Base-by-base conservation (phyloP, 2,113 vertebrate genomes). In the Corythoichthys intestinalis region DNA sequence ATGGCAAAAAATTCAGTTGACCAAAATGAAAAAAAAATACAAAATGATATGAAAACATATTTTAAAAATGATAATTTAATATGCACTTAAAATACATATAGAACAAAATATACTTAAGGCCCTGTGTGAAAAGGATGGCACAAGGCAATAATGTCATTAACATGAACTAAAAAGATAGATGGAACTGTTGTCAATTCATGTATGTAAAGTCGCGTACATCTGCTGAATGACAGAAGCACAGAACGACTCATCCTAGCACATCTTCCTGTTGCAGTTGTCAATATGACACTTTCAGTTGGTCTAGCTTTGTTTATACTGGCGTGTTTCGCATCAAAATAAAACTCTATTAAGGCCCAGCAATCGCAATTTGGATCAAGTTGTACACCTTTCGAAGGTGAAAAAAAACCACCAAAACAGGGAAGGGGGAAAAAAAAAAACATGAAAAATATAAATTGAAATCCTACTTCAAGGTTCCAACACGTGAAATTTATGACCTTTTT, bases 211-310 rank as follows among this genome's bases (percentile, higher is more conserved):
- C 39, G n/a, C 2, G 71, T 67, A 78, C 76, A 68, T 87, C 80
- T 86, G 87, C 70, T 85, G 84, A 84, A 71, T 9, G 84, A 88
- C 86, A 89, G 82, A 84, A 67, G 83, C 78, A 78, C 75, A 75
- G 17, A 60, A 58, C 47, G 2, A 17, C 3, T 20, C 7, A 10
- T 15, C 52, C 52, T 14, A 1, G 12, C 48, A 49, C 2, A 8
- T 52, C 17, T 52, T 11, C 8, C 20, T 7, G 50, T n/a, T 10
- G 20, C 20, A 53, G 3, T 34, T 34, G 53, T 54, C 53, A 28
- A 6, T 4, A 6, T 54, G 53, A 34, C 53, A 12, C 5, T 56
- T 28, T 34, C 3, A 56, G 50, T 53, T 44, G 9, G 41, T 44
- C 17, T n/a, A n/a, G 14, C 17, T 3, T 53, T 53, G 6, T 44